These are phyloP conservation scores for Austrofundulus limnaeus DNA, from an alignment of 2,113 vertebrate genomes.

Conservation along the genomic window DNA sequence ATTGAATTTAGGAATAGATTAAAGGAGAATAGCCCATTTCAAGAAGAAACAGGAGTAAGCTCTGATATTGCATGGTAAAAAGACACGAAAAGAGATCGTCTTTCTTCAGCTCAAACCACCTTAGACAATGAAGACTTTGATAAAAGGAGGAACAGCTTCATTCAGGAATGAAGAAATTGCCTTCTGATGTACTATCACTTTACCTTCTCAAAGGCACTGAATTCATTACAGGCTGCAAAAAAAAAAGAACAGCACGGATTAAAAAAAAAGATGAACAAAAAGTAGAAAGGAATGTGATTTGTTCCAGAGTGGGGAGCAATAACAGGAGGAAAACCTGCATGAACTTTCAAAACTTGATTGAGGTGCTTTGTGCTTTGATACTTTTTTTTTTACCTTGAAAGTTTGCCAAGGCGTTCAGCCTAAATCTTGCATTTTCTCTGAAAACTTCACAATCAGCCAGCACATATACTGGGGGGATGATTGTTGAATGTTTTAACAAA, in stretches of 20 bases:
- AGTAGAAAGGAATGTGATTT: constrained; percentile 9
- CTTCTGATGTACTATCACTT: constrained; percentile 48
- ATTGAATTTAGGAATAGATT: constrained; percentile 24
- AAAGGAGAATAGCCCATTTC: constrained; percentile 24
- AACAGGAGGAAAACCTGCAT: constrained; percentile 28
- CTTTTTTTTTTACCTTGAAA: constrained; percentile 11
- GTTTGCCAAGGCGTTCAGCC: constrained; percentile 31
- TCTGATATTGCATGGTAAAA: constrained; percentile 21
- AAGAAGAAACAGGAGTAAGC: constrained; percentile 3
- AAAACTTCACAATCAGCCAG: constrained; percentile 26
- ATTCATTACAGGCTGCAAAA: constrained; percentile 47
- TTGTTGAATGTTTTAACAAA: too few relatives aligned
- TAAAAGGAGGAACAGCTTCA: constrained; percentile 24
- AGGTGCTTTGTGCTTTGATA: constrained; percentile 12
- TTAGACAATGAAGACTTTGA: constrained; percentile 67
- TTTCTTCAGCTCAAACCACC: constrained; percentile 50
- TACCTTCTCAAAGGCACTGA: constrained; percentile 46
- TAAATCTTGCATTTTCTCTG: constrained; percentile 39
- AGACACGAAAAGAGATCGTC: constrained; percentile 48
- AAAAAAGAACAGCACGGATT: constrained; percentile 25
- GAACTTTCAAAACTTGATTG: constrained; percentile 21
- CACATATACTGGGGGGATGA: constrained; percentile 15
- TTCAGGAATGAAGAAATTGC: constrained; percentile 45
- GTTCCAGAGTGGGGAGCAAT: constrained; percentile 14
- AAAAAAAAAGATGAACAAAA: constrained; percentile 7